phyloP scores from a whole-genome alignment of 2,888 invertebrate species.

The Oithona nana region DNA sequence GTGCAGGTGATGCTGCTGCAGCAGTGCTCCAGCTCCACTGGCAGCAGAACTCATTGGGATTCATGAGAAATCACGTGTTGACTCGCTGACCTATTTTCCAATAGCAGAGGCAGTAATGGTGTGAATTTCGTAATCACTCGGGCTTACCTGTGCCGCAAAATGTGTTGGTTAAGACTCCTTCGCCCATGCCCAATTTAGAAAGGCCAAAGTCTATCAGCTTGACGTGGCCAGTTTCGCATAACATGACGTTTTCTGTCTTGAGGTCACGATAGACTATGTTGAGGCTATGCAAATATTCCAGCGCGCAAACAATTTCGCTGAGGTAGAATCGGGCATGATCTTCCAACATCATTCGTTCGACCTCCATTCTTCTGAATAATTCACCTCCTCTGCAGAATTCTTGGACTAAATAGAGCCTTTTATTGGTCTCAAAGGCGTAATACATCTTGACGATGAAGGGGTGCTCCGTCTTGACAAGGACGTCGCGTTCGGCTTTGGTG shows the following conservation, averaged over 20 bases:
- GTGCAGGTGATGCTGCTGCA: too few relatives aligned
- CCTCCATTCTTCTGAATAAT: slow-evolving; percentile 2
- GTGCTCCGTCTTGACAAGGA: background rate
- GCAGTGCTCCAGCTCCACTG: too few relatives aligned
- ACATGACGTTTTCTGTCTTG: slow-evolving; percentile 7
- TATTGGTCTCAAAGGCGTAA: slow-evolving; percentile 1
- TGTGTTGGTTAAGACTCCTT: background rate
- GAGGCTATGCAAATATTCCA: slow-evolving; percentile 4
- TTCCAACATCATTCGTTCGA: slow-evolving; percentile 2
- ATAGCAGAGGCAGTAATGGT: too few relatives aligned
- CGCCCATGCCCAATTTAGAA: background rate
- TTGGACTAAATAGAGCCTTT: background rate
- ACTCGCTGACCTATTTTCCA: too few relatives aligned
- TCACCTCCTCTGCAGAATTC: slow-evolving; percentile 8
- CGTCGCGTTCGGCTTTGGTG: slow-evolving; percentile 8
- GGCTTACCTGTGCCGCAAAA: slow-evolving; percentile 6
- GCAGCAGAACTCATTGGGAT: too few relatives aligned
- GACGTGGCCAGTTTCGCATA: background rate
- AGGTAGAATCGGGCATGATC: slow-evolving; percentile 7
- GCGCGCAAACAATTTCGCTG: slow-evolving; percentile 5
- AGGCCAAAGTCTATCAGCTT: slow-evolving; percentile 9
- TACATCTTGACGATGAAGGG: slow-evolving; percentile 10
- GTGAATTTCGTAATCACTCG: too few relatives aligned
- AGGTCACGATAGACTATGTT: slow-evolving; percentile 8
- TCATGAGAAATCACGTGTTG: too few relatives aligned